Evolutionary conservation across 2,797 vertebrate genomes (phyloP), one percentile per base, ranked within the genome.

Genomic region (Hephaestus fuliginosus): DNA sequence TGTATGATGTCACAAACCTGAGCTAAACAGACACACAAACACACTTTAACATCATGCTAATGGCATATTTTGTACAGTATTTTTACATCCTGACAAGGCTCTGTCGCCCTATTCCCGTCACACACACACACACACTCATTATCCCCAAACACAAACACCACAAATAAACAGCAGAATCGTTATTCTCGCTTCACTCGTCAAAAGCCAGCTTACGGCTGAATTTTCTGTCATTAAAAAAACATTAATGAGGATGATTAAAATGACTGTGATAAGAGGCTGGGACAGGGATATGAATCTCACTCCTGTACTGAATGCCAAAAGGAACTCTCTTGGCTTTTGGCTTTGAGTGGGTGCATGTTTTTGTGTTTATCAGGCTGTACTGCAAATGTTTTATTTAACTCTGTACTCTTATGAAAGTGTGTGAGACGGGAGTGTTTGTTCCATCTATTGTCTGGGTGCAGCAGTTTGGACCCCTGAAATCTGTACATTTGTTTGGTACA

Each of bases 161-260:
- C 83, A 80, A 87, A 89, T 75, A 89, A 84, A 88, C 78, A 82
- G 76, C 61, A 0, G 39, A 63, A 84, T 89, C 81, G 85, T 88
- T 91, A 90, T 85, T 85, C 78, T 58, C 68, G 83, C 86, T 87
- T 87, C 78, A 75, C 75, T 86, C 51, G 48, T 87, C 78, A 77
- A 84, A 86, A 81, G 84, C 76, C 75, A 46, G 81, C 90, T 84
- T 67, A 78, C 58, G 56, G 85, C 82, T 49, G 70, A 74, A 85
- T 87, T 92, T 70, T 81, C 49, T 25, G 64, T 77, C 85, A 88
- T 92, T 92, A 90, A 88, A 90, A 90, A 86, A 89, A 81, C 90
- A 91, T 92, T 92, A 92, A 93, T 88, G 85, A 90, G 76, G 81
- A 90, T 82, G 78, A 92, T 91, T 90, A 90, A 89, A 89, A 92